Base-by-base conservation (phyloP, 2,113 vertebrate genomes). In the Callionymus lyra region DNA sequence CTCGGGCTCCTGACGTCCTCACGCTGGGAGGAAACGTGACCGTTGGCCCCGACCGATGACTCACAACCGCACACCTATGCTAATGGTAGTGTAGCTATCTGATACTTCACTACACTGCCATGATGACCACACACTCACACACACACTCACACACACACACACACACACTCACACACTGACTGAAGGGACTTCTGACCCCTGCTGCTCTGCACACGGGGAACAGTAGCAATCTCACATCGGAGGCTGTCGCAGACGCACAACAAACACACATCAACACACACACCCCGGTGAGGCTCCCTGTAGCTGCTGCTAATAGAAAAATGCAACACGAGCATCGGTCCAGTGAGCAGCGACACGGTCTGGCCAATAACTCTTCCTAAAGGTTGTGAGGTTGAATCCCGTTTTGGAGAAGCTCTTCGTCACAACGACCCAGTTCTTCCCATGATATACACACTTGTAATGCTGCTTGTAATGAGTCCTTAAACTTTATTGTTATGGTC, bases 251-350 rank as follows among this genome's bases (percentile, higher is more conserved):
- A 36, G 12, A 12, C 6, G 34, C 6, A 12, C 12, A 12, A 12
- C 9, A 36, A 36, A 36, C 34, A 35, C 34, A 35, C 12, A 13
- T 10, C 4, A 35, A 12, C 1, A 6, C 34, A 2, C 16, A 15
- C 16, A 10, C 14, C 36, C 21, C 12, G 16, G 35, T 31, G 40
- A 21, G 35, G 31, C 41, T 50, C 42, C 65, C 54, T 55, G 44
- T 18, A 27, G 66, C 53, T 70, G 33, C 12, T 31, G 32, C 34
- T 63, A 68, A 68, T 56, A 59, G 60, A 59, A 47, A 60, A 66
- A 50, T 50, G n/a, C 40, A 42, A 41, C 49, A 10, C 41, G 47
- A 12, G 41, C 36, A 42, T 27, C 21, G 21, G 21, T 27, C 4
- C 21, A 27, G 21, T 8, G 21, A 27, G 15, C 16, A 9, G 13